Evolutionary conservation across 2,888 invertebrate species (phyloP).

Genomic region (Cephus nigrinus): DNA sequence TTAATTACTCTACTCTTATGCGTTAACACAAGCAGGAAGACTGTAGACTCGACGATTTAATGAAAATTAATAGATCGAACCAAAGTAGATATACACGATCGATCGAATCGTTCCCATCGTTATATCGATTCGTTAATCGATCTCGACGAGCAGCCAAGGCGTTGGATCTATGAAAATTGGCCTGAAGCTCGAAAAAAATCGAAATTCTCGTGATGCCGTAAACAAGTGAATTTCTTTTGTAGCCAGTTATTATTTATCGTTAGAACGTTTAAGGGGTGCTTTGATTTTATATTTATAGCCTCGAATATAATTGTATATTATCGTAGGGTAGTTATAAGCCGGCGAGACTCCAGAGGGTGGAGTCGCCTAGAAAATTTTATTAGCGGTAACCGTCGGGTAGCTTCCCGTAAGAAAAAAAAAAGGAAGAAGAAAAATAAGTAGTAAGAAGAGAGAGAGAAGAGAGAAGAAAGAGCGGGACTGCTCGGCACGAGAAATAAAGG

Average conservation of each 20-base stretch:
- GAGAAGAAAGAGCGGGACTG: slow-evolving; percentile 14
- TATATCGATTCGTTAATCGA: not conserved
- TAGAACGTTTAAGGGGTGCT: not conserved
- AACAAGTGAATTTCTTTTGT: not conserved
- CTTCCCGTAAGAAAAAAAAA: slow-evolving; percentile 13
- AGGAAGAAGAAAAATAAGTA: not conserved
- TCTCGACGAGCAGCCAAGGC: not conserved
- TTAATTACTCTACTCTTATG: no score
- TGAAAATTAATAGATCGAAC: not conserved
- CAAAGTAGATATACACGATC: not conserved
- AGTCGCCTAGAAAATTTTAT: slow-evolving; percentile 4
- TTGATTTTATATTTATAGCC: not conserved
- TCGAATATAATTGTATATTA: not conserved
- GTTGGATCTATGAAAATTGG: not conserved
- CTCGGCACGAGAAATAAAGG: slow-evolving; percentile 12
- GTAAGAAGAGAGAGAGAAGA: not conserved
- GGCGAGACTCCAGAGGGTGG: not conserved
- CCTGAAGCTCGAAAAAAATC: not conserved
- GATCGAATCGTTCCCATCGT: not conserved
- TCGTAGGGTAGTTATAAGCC: not conserved
- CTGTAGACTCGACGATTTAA: not conserved
- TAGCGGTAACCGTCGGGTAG: slow-evolving; percentile 11
- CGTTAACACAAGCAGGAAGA: no score
- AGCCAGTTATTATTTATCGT: not conserved
- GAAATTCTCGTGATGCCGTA: no score